A percentile compares a stretch with the other conserved stretches of the same genome.
phyloP scores from a whole-genome alignment of 2,113 vertebrate genomes.

The Fukomys damarensis region DNA sequence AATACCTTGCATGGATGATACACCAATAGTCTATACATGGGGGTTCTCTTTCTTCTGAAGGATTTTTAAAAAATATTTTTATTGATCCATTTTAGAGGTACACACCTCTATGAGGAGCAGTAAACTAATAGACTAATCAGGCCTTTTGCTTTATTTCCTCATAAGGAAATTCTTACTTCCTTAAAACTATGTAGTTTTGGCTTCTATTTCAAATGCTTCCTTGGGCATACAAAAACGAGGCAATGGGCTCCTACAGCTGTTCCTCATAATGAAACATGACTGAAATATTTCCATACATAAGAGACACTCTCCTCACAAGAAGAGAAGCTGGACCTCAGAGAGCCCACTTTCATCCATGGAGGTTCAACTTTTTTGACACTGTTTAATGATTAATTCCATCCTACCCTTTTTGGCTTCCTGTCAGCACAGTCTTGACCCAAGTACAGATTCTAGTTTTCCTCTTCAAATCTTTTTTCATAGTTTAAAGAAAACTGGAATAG shows the following conservation, averaged over 20 bases:
- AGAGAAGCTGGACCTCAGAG: not conserved
- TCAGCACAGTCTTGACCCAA: not conserved
- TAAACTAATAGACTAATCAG: not conserved
- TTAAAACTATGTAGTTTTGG: not conserved
- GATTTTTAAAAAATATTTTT: not conserved
- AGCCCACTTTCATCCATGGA: not conserved
- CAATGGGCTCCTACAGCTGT: not conserved
- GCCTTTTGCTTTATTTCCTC: not conserved
- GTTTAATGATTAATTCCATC: not conserved
- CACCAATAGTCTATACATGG: fast-evolving
- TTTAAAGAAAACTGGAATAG: not conserved
- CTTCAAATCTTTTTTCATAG: not conserved
- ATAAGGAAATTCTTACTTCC: not conserved
- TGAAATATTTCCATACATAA: conserved; percentile 7
- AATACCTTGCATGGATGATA: not conserved
- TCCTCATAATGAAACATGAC: conserved; percentile 48
- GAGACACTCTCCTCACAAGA: not conserved
- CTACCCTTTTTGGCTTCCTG: not conserved
- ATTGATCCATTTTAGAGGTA: too few relatives aligned
- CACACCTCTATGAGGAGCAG: not conserved
- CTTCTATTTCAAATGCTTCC: not conserved
- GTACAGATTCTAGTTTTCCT: not conserved
- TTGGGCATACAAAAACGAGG: not conserved
- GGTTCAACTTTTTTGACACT: not conserved
- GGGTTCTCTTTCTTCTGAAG: not conserved